Evolutionary conservation across 2,113 vertebrate species (phyloP).

Genomic region (Erinaceus europaeus): DNA sequence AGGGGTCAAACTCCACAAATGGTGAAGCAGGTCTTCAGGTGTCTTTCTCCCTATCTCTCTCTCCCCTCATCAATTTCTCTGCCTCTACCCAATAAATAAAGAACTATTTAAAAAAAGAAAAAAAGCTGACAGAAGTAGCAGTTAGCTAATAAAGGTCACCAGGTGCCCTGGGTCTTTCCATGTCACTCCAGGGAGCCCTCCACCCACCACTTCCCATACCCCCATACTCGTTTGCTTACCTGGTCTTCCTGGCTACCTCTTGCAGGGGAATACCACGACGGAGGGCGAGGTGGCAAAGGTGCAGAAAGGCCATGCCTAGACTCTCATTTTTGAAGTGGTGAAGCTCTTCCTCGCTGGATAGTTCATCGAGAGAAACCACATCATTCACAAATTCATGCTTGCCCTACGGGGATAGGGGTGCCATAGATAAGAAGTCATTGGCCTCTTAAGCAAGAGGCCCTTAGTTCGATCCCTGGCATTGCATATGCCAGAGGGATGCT

Average conservation of each 20-base stretch:
- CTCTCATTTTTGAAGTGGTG: constrained; percentile 92
- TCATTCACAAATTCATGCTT: constrained; percentile 94
- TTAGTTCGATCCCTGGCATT: not conserved
- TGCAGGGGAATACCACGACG: constrained; percentile 81
- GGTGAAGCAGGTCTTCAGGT: too few species aligned
- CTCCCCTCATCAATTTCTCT: too few species aligned
- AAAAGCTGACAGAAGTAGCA: too few species aligned
- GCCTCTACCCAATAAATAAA: too few species aligned
- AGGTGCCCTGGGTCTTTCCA: too few species aligned
- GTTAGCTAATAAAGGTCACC: too few species aligned
- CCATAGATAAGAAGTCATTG: not conserved
- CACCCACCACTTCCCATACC: not conserved
- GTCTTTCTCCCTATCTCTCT: too few species aligned
- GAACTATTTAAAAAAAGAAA: too few species aligned
- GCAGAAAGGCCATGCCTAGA: constrained; percentile 94
- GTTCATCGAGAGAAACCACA: constrained; percentile 80
- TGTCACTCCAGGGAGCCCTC: too few species aligned
- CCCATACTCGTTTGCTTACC: too few species aligned
- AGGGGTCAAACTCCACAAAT: too few species aligned
- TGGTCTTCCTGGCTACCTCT: constrained; percentile 87
- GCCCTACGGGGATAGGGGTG: constrained; percentile 76
- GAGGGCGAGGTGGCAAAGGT: constrained; percentile 89
- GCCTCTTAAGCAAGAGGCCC: not conserved
- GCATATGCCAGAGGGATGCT: not conserved
- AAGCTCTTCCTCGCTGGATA: constrained; percentile 83